These are phyloP conservation scores for Drosophila paranaensis DNA, from an alignment of 2,888 invertebrate species.

Conservation along the genomic window DNA sequence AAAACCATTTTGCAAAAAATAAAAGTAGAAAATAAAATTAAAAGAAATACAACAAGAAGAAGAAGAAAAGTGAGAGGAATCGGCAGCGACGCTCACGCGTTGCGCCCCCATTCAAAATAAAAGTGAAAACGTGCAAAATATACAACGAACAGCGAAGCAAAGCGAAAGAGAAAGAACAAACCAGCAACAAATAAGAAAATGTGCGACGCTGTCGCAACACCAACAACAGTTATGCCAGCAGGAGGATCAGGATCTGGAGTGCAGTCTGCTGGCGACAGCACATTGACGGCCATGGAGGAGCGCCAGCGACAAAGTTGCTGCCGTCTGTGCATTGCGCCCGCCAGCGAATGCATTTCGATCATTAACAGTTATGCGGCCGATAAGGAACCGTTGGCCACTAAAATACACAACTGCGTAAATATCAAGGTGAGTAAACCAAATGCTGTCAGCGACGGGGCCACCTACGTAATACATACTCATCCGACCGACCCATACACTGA, in stretches of 20 bases:
- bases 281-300: conserved; percentile 41
- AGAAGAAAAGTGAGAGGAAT: conserved; percentile 57
- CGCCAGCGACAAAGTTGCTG: conserved; percentile 83
- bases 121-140: conserved; percentile 74
- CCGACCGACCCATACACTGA: conserved; percentile 10
- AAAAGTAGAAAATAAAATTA: conserved; percentile 20
- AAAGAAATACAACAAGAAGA: conserved; percentile 28
- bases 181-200: conserved; percentile 53
- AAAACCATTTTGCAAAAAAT: conserved; percentile 48
- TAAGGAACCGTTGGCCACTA: conserved; percentile 84
- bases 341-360: conserved; percentile 85
- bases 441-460: background rate
- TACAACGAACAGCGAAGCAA: conserved; percentile 39
- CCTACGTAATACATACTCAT: conserved; percentile 41
- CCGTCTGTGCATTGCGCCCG: conserved; percentile 85
- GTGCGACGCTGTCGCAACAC: conserved; percentile 63
- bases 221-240: conserved; percentile 1
- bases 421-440: conserved; percentile 83
- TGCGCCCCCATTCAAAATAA: conserved; percentile 63
- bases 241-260: conserved; percentile 15
- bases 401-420: conserved; percentile 84
- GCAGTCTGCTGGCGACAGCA: conserved; percentile 13
- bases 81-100: conserved; percentile 59
- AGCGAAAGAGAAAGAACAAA: conserved; percentile 28
- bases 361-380: conserved; percentile 85